Evolutionary conservation across 2,797 vertebrate genomes (phyloP).

Genomic region (Semaprochilodus insignis): DNA sequence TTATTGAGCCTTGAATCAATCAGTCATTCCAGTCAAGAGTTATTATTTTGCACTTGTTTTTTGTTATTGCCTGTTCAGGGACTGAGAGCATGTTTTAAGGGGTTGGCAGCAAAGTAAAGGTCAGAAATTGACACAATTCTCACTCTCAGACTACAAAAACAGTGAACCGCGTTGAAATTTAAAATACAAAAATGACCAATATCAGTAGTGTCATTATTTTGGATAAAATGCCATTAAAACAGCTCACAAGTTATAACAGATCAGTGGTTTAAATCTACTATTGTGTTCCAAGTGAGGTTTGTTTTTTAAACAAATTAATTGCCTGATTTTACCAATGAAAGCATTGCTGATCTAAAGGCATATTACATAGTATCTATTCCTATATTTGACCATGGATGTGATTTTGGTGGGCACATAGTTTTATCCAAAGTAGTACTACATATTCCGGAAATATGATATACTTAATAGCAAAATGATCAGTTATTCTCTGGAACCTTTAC

Average conservation of each 20-base stretch:
- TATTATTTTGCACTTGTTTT: constrained; percentile 1
- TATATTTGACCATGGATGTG: not conserved
- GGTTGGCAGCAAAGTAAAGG: not conserved
- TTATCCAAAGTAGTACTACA: not conserved
- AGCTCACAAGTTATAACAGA: not conserved
- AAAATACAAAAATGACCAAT: not conserved
- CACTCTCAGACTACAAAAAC: not conserved
- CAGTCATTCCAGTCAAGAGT: not conserved
- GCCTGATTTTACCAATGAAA: not conserved
- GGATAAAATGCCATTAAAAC: not conserved
- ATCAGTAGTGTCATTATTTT: not conserved
- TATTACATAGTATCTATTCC: not conserved
- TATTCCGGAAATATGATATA: not conserved
- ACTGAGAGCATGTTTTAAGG: not conserved
- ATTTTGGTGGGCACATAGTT: not conserved
- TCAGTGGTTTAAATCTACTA: not conserved
- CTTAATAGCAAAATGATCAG: not conserved
- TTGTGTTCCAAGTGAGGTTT: not conserved
- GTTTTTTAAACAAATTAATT: not conserved
- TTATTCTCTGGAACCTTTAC: not conserved
- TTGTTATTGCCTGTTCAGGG: not conserved
- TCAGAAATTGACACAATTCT: not conserved
- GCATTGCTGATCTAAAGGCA: not conserved
- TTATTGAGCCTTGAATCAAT: not conserved
- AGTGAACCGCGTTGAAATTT: not conserved